A percentile compares a stretch with the other conserved stretches of the same genome.
These are phyloP conservation scores for Sclerurus mexicanus DNA, from an alignment of 2,113 vertebrate species.

Conservation along the genomic window DNA sequence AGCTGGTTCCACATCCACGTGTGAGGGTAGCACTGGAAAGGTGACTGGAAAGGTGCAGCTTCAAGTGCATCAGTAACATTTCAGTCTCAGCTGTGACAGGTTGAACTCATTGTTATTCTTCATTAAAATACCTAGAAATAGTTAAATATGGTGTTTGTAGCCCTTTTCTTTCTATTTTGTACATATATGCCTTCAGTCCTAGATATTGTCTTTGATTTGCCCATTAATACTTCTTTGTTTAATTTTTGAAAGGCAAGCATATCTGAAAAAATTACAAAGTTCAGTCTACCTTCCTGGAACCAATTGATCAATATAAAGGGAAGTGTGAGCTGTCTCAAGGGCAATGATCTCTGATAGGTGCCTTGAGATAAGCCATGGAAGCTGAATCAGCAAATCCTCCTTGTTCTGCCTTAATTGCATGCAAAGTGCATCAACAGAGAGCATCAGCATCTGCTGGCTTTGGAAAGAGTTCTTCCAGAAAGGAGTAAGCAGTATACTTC, in stretches of 20 bases:
- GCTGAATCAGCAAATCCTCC: not conserved
- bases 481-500: not conserved
- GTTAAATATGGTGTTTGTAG: not conserved
- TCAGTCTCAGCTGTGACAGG: not conserved
- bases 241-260: not conserved
- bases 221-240: not conserved
- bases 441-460: not conserved
- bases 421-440: not conserved
- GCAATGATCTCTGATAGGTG: not conserved
- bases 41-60: not conserved
- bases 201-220: not conserved
- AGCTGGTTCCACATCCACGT: not conserved
- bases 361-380: not conserved
- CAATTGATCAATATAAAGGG: not conserved
- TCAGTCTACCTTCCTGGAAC: not conserved
- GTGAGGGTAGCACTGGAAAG: not conserved
- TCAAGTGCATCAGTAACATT: not conserved
- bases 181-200: not conserved
- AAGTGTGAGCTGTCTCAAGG: not conserved
- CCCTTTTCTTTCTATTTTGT: not conserved
- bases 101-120: not conserved
- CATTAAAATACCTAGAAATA: not conserved
- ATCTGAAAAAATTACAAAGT: not conserved
- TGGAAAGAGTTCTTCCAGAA: not conserved
- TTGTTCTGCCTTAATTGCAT: not conserved